Base-by-base conservation (phyloP, 2,797 vertebrate species). In the Thamnophis elegans region DNA sequence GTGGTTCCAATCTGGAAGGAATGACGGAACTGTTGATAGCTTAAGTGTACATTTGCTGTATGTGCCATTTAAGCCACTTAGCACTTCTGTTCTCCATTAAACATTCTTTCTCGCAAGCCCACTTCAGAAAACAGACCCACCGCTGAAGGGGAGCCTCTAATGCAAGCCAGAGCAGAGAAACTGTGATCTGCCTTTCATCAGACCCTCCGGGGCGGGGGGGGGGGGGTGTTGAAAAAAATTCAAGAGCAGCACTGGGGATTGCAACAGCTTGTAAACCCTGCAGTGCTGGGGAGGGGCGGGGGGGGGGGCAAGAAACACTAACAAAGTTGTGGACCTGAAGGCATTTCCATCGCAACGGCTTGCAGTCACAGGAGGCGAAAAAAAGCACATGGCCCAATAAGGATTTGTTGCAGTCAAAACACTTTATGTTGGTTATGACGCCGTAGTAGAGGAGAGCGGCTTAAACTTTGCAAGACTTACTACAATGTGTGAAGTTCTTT, bases 161-260 rank as follows among this genome's bases (percentile, higher is more conserved):
- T 60, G 91, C 20, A 91, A 92, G 87, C 20, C 94, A 93, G 94
- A 91, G 18, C 28, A 53, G 68, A 51, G 53, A 36, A 54, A 59
- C 56, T 32, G 6, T 87, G 62, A 59, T 91, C 87, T 89, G 94
- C 92, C 91, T 91, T 82, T 78, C 59, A 73, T 92, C 91, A 93
- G 88, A 73, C 78, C 73, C n/a, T 26, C 32, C n/a, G n/a, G n/a
- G n/a, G n/a, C 3, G 5, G 5, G 47, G 47, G 47, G 47, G 47
- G 42, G 47, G 42, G 2, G 47, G 47, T 47, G 47, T 3, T 3
- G 60, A 28, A 78, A 62, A 47, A 89, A 92, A 1, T 13, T 13
- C 13, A 2, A 47, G 65, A 60, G 12, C 73, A 42, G 42, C 28
- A 25, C 47, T 60, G 18, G 5, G 20, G 11, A 25, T 53, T 11